These are phyloP conservation scores for Eurystomus gularis DNA, from an alignment of 2,113 vertebrate species.

Conservation along the genomic window DNA sequence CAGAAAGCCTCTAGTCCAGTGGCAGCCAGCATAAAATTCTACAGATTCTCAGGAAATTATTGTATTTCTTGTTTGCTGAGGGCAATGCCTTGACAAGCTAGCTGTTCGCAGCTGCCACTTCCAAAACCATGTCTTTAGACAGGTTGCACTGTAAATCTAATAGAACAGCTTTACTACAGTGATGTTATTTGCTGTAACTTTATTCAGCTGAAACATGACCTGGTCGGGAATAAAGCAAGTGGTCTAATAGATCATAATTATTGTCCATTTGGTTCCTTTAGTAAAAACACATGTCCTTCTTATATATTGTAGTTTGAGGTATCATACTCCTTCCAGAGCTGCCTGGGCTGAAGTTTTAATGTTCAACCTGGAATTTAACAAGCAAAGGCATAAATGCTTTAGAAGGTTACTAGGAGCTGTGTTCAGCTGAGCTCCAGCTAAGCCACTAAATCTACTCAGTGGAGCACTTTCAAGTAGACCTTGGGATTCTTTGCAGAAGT, in stretches of 20 bases:
- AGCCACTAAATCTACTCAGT: background rate
- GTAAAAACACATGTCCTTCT: background rate
- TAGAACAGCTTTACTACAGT: background rate
- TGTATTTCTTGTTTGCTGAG: background rate
- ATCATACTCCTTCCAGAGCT: background rate
- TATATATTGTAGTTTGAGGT: background rate
- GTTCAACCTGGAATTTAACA: background rate
- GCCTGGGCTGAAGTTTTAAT: background rate
- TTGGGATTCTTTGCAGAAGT: background rate
- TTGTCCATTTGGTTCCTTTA: background rate
- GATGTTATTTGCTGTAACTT: background rate
- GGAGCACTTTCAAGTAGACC: background rate
- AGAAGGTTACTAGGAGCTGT: background rate
- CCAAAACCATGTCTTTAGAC: background rate
- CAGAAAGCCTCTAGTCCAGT: background rate
- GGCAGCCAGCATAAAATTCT: background rate
- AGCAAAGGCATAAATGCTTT: background rate
- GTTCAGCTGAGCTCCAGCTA: background rate
- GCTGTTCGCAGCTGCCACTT: background rate
- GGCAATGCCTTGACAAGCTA: background rate
- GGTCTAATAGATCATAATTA: background rate
- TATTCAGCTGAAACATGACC: background rate
- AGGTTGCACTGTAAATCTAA: background rate
- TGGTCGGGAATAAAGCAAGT: background rate
- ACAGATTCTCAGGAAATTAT: background rate